Evolutionary conservation across 2,888 invertebrate species (phyloP), one percentile per base, ranked within the genome.

Genomic region (Lydus trimaculatus): DNA sequence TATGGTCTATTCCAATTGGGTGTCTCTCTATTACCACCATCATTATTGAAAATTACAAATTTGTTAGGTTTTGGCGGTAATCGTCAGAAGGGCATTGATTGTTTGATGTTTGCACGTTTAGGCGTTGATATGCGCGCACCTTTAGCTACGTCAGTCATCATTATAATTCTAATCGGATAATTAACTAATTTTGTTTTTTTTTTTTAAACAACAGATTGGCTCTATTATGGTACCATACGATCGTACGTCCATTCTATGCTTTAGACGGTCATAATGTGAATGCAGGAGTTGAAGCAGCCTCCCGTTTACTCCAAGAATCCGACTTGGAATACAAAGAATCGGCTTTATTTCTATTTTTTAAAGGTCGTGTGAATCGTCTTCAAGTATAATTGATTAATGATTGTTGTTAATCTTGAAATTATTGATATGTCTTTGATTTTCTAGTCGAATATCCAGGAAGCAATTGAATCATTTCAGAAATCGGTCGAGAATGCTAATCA

Each of bases 1-100:
- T 91, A 90, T 75, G 92, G 92, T 15, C 84, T 91, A 43, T 90
- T 92, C 78, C 91, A 91, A 78, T 82, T 92, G 65, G 90, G 90
- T 71, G 87, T 91, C 63, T 92, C 92, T 8, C 84, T 92, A 65
- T 83, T 92, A 60, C 91, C 92, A 6, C 90, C 91, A 0, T 89
- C 90, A 28, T 78, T 91, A 60, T 79, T 89, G n/a, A 87, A 85
- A 74, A 77, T 90, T 31, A 90, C 90, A 5, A 90, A 89, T 77
- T 87, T 92, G 78, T 82, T 92, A 76, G 92, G 92, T 2, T 91
- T 92, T 81, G 88, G 89, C 69, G 90, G 91, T 0, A 90, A 91
- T 76, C 85, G 89, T 66, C 84, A 87, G 64, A 84, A 85, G 15
- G 91, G 91, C 0, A 82, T 91, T 6, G 82, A 86, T 1, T 89